Conservation (phyloP, 2,888 invertebrate genomes). For the Portevinia maculata region DNA sequence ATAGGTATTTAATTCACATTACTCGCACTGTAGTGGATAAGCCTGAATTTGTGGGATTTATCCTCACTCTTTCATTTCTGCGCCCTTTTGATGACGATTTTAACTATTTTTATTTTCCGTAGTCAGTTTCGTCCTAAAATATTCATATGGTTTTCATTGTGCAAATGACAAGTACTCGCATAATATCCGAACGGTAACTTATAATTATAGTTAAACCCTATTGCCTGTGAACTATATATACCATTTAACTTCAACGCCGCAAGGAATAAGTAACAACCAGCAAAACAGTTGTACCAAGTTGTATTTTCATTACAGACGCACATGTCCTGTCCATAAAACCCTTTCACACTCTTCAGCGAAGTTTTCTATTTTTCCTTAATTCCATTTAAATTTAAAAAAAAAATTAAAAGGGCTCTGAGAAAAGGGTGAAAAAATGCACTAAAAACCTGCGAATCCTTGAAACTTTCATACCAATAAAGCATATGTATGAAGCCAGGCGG, state of each 20-base stretch:
- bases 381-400: constrained; percentile 45
- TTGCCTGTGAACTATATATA: constrained; percentile 38
- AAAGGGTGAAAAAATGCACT: constrained; percentile 24
- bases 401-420: constrained; percentile 7
- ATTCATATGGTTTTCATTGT: constrained; percentile 43
- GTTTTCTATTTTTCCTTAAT: constrained; percentile 33
- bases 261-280: constrained; percentile 27
- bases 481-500: constrained; percentile 39
- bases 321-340: constrained; percentile 4
- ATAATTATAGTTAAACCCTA: constrained; percentile 31
- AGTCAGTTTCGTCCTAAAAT: constrained; percentile 59
- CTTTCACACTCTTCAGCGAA: not conserved
- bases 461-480: constrained; percentile 68
- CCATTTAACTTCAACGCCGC: constrained; percentile 41
- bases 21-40: not conserved
- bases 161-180: constrained; percentile 35
- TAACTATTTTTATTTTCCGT: constrained; percentile 42
- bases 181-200: constrained; percentile 25
- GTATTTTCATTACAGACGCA: constrained; percentile 38
- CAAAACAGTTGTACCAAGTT: constrained; percentile 2
- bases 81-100: constrained; percentile 28
- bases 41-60: constrained; percentile 1
- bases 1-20: not conserved
- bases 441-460: constrained; percentile 66
- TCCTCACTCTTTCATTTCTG: constrained; percentile 19